A percentile compares a stretch with the other conserved stretches of the same genome.
phyloP scores from a whole-genome alignment of 2,797 vertebrate genomes.

The Anomalospiza imberbis region DNA sequence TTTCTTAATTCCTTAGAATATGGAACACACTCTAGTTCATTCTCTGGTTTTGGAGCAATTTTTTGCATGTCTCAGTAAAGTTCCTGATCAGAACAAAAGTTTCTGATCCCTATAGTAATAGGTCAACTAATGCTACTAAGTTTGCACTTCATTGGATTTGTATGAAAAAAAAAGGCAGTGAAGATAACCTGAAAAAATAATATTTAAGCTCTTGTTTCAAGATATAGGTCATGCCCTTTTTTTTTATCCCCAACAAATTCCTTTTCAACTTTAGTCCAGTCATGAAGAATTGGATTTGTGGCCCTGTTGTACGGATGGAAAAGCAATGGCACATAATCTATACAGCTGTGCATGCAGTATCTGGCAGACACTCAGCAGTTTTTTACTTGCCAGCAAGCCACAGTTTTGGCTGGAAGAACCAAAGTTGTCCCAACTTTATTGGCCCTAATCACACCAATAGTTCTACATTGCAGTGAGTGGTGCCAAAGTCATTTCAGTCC shows the following conservation, averaged over 20 bases:
- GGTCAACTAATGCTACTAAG: not conserved
- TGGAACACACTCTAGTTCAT: not conserved
- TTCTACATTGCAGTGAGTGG: not conserved
- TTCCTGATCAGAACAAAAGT: not conserved
- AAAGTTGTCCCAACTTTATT: not conserved
- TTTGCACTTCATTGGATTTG: not conserved
- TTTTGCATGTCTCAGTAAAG: not conserved
- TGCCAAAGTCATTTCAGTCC: not conserved
- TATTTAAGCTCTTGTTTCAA: not conserved
- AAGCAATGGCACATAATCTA: not conserved
- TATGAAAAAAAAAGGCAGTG: not conserved
- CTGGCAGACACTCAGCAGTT: not conserved
- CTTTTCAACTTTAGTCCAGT: not conserved
- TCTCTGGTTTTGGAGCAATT: not conserved
- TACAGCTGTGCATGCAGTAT: conserved; percentile 15
- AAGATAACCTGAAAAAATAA: not conserved
- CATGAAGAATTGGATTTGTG: not conserved
- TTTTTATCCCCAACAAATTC: not conserved
- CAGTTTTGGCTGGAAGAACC: conserved; percentile 5
- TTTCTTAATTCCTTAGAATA: not conserved
- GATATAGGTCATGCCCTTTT: not conserved
- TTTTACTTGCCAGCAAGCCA: not conserved
- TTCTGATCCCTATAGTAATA: not conserved
- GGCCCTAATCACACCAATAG: not conserved
- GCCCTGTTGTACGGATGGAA: not conserved